These are phyloP conservation scores for Cheiracanthium punctorium DNA, from an alignment of 2,888 invertebrate species.

Conservation along the genomic window DNA sequence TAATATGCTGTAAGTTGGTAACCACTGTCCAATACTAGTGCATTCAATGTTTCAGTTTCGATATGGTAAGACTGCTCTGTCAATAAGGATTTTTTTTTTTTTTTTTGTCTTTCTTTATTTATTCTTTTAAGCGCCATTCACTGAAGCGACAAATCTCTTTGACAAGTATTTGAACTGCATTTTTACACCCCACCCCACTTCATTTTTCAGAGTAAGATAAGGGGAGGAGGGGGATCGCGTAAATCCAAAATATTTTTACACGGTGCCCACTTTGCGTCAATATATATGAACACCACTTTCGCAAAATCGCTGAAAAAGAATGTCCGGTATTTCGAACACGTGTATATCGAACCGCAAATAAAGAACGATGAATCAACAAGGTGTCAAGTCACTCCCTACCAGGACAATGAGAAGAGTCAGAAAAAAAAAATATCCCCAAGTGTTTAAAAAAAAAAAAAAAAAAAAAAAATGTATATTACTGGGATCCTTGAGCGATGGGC, in stretches of 20 bases:
- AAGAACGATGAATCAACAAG: constrained; percentile 67
- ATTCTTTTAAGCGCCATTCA: too few relatives aligned
- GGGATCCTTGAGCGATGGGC: constrained; percentile 51
- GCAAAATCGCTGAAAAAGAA: constrained; percentile 14
- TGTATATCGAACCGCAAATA: constrained; percentile 66
- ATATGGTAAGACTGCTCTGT: too few relatives aligned
- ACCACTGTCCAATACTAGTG: too few relatives aligned
- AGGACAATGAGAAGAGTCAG: constrained; percentile 12
- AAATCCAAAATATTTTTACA: constrained; percentile 9
- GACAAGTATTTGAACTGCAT: neutral
- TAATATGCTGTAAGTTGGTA: too few relatives aligned
- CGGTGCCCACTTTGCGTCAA: constrained; percentile 21
- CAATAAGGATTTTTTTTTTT: too few relatives aligned
- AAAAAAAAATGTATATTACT: constrained; percentile 50
- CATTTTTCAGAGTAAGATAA: neutral
- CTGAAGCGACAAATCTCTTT: too few relatives aligned
- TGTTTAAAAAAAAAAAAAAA: constrained; percentile 21
- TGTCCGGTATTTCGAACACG: constrained; percentile 46
- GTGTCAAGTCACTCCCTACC: constrained; percentile 49
- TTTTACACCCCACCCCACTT: neutral
- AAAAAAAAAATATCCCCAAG: constrained; percentile 4
- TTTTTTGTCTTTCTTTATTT: too few relatives aligned
- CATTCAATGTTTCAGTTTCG: too few relatives aligned
- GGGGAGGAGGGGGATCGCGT: neutral
- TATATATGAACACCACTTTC: constrained; percentile 23